These are phyloP conservation scores for Tetheella fluctuosa DNA, from an alignment of 2,888 invertebrate species.

Conservation along the genomic window DNA sequence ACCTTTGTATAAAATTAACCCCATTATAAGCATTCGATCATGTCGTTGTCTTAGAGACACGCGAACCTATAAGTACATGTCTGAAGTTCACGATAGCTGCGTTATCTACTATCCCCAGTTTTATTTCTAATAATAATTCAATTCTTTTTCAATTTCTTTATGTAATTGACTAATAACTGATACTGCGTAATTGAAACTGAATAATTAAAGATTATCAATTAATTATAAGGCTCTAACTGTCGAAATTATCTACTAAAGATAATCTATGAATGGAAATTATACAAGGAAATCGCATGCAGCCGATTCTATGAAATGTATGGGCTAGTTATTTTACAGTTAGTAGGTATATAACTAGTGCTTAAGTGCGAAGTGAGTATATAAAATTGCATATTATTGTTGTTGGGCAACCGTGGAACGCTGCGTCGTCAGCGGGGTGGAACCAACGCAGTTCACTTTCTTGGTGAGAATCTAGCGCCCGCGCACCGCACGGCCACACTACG, in stretches of 20 bases:
- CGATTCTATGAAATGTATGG: neutral
- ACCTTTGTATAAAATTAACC: neutral
- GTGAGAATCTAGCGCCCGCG: slow-evolving; percentile 52
- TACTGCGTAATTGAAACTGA: neutral
- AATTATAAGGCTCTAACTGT: no score
- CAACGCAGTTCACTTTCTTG: slow-evolving; percentile 70
- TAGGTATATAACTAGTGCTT: neutral
- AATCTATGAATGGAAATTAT: neutral
- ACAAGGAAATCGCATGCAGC: slow-evolving; percentile 4
- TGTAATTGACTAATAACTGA: neutral
- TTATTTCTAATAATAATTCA: neutral
- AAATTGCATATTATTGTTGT: slow-evolving; percentile 29
- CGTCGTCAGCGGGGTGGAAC: slow-evolving; percentile 59
- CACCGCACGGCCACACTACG: slow-evolving; percentile 15
- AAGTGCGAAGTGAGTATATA: slow-evolving; percentile 4
- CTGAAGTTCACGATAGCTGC: neutral
- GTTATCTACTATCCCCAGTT: neutral
- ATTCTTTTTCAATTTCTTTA: no score
- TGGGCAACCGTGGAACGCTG: slow-evolving; percentile 48
- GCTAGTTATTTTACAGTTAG: neutral
- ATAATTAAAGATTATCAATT: no score
- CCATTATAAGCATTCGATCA: neutral
- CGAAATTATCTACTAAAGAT: neutral
- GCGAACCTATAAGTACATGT: neutral
- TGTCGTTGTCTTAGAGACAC: neutral